A percentile compares a stretch with the other conserved stretches of the same genome.
These are phyloP conservation scores for Megaustenia siamemsis DNA, from an alignment of 2,888 invertebrate genomes.

Conservation along the genomic window DNA sequence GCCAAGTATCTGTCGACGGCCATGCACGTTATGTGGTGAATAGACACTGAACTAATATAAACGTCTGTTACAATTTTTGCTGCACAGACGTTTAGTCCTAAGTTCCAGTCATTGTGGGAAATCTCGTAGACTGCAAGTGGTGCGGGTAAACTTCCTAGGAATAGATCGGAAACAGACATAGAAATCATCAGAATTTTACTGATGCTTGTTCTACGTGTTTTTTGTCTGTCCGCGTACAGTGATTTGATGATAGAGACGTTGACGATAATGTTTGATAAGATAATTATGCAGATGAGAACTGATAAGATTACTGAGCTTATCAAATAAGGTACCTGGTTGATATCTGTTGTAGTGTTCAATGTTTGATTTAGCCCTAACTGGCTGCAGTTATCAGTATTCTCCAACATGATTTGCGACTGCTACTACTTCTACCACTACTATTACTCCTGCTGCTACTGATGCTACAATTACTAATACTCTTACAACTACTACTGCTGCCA, in stretches of 20 bases:
- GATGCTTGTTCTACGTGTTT: neutral
- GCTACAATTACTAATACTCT: slow-evolving; percentile 18
- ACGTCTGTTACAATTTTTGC: neutral
- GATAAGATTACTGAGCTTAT: neutral
- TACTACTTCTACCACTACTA: neutral
- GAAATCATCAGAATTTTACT: neutral
- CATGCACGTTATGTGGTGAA: neutral
- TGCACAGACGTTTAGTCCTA: neutral
- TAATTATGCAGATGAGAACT: neutral
- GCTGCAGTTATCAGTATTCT: too few species aligned
- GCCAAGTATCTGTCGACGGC: neutral
- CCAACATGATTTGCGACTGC: too few species aligned
- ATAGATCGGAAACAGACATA: neutral
- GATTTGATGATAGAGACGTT: neutral
- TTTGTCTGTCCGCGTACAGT: neutral
- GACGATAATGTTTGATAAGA: neutral
- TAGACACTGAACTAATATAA: neutral
- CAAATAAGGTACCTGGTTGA: too few species aligned
- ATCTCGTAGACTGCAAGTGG: neutral
- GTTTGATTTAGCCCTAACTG: too few species aligned
- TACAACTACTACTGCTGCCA: neutral
- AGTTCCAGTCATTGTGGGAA: neutral
- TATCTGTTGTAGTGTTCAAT: too few species aligned
- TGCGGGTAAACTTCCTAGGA: neutral
- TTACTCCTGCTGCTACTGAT: slow-evolving; percentile 10